Conservation (phyloP, 2,113 vertebrate genomes). For the Zootoca vivipara region DNA sequence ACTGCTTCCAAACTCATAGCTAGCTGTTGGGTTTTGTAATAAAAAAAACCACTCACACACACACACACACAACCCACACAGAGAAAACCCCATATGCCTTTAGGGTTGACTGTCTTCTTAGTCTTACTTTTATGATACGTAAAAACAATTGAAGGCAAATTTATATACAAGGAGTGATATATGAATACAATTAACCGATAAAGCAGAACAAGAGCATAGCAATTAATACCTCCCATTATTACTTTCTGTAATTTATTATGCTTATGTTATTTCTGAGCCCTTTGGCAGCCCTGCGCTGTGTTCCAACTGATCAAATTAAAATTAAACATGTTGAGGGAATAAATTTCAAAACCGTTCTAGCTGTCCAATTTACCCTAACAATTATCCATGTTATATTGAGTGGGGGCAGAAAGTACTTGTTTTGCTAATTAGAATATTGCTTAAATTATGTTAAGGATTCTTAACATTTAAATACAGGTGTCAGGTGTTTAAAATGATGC, state of each 20-base stretch:
- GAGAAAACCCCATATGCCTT: neutral
- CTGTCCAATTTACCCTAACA: conserved; percentile 9
- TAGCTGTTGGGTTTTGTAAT: neutral
- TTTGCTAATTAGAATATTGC: neutral
- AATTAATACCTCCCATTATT: conserved; percentile 7
- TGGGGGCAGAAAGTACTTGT: neutral
- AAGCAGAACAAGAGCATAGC: neutral
- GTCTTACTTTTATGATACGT: neutral
- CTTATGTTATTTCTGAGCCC: neutral
- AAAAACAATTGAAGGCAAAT: conserved; percentile 25
- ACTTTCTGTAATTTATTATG: conserved; percentile 10
- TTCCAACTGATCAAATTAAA: conserved; percentile 27
- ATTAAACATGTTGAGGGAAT: neutral
- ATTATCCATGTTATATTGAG: neutral
- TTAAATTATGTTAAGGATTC: neutral
- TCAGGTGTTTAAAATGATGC: neutral
- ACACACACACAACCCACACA: neutral
- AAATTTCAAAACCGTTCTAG: neutral
- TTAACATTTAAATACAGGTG: neutral
- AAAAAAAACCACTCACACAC: neutral
- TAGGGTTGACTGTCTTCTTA: conserved; percentile 1
- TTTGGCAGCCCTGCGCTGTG: neutral
- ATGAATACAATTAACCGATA: neutral
- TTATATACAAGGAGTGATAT: conserved; percentile 2
- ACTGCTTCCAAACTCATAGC: neutral